Percentiles rank a stretch among this genome's conserved stretches.
Conservation (phyloP, 2,797 vertebrate genomes). For the Cuculus canorus region DNA sequence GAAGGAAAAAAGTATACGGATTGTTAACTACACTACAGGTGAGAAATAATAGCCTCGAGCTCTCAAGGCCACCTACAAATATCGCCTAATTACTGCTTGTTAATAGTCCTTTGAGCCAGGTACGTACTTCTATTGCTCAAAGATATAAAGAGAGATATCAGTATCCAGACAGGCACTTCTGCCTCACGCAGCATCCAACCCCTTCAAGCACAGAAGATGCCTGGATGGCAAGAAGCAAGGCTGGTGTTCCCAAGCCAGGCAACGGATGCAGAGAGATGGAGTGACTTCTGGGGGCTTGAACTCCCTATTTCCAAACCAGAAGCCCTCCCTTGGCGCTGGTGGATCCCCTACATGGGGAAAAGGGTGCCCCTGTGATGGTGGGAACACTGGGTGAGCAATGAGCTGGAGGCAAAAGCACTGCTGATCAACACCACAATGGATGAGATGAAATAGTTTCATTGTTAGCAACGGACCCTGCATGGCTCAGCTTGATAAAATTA, state of each 20-base stretch:
- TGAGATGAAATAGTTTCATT: not conserved
- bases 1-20: not conserved
- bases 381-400: not conserved
- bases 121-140: not conserved
- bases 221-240: not conserved
- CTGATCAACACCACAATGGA: not conserved
- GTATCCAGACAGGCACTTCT: not conserved
- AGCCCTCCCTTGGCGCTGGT: not conserved
- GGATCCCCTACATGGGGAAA: not conserved
- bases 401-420: not conserved
- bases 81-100: not conserved
- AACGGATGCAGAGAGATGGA: not conserved
- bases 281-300: not conserved
- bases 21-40: constrained; percentile 1
- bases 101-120: not conserved
- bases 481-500: constrained; percentile 25
- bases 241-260: not conserved
- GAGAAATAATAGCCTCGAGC: not conserved
- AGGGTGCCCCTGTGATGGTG: not conserved
- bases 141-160: not conserved
- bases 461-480: not conserved
- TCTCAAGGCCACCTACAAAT: not conserved
- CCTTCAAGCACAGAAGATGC: not conserved
- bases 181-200: not conserved
- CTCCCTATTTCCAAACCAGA: rapidly evolving